Conservation (phyloP, 2,113 vertebrate species). For the Corythornis madagascariensis region DNA sequence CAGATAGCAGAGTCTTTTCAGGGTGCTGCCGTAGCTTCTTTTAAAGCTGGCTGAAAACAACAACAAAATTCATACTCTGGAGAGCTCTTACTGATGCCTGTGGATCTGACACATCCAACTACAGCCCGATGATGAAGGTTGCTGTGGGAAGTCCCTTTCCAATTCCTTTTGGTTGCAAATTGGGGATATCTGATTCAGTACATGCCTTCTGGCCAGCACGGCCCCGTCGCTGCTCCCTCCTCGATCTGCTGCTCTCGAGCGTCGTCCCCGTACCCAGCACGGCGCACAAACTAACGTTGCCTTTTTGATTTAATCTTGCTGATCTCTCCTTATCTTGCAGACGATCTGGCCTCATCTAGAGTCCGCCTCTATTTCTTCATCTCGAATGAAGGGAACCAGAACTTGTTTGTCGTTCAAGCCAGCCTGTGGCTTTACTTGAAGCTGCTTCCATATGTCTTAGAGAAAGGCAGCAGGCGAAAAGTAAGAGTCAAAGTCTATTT, state of each 20-base stretch:
- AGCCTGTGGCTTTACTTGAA: constrained; percentile 98
- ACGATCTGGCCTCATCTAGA: constrained; percentile 86
- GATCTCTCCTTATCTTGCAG: constrained; percentile 79
- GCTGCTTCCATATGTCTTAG: constrained; percentile 86
- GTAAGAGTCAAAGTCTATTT: constrained; percentile 92
- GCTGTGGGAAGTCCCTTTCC: constrained; percentile 54
- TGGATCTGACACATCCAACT: constrained; percentile 20
- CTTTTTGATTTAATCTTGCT: constrained; percentile 67
- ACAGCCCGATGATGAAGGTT: constrained; percentile 3
- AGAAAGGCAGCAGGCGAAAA: constrained; percentile 91
- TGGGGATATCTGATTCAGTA: constrained; percentile 22
- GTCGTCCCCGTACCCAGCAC: background rate
- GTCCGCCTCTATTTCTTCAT: constrained; percentile 91
- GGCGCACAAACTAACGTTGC: constrained; percentile 45
- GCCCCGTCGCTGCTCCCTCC: background rate
- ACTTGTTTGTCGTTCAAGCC: constrained; percentile 94
- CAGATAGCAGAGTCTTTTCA: constrained; percentile 2
- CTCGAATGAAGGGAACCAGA: constrained; percentile 97
- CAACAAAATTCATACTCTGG: constrained; percentile 3
- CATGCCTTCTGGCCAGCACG: constrained; percentile 49
- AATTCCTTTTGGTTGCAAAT: constrained; percentile 48
- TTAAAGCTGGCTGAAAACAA: constrained; percentile 30
- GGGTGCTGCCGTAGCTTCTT: background rate
- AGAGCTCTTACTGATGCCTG: constrained; percentile 61
- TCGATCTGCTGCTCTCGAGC: background rate